Base-by-base conservation (phyloP, 2,888 invertebrate species). In the Cotesia congregata region DNA sequence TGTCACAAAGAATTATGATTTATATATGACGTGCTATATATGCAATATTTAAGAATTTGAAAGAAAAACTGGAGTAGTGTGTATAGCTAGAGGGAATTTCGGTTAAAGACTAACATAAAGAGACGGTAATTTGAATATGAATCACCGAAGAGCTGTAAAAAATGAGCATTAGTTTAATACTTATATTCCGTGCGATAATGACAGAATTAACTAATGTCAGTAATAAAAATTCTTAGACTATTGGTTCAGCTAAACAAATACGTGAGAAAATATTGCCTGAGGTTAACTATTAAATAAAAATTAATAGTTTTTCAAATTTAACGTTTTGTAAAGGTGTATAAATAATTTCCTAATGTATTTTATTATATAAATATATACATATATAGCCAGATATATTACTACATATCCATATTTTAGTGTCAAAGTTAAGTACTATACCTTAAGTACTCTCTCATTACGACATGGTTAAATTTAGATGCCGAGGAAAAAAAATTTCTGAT, bases 141-240 rank as follows among this genome's bases (percentile, higher is more conserved):
- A 50, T 50, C 50, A 50, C 50, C 50, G 6, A 7, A 50, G 9
- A 50, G 50, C 50, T 12, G 12, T 50, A 50, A 50, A 50, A 50
- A 41, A 50, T 12, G 12, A 50, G 9, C 9, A 50, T 12, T 50
- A 50, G 9, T 50, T 12, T 12, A 50, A 50, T 50, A 50, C 4
- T 12, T 50, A 50, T 12, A 30, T 30, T 30, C 3, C 30, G 50
- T 50, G 4, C 6, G 50, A 50, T 50, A 50, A 50, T 50, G 50
- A 12, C 12, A 50, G 50, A 12, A 50, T 50, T 50, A 50, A 50
- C 50, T 50, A 30, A 50, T 50, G 50, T 50, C 50, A 12, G 50
- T 50, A 50, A 50, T 50, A 50, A 50, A 50, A 50, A 50, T 50
- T 50, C 50, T 50, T 50, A 50, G 50, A 50, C 50, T 50, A 50